Conservation (phyloP, 1,140 invertebrate species). For the Caenorhabditis brenneri region DNA sequence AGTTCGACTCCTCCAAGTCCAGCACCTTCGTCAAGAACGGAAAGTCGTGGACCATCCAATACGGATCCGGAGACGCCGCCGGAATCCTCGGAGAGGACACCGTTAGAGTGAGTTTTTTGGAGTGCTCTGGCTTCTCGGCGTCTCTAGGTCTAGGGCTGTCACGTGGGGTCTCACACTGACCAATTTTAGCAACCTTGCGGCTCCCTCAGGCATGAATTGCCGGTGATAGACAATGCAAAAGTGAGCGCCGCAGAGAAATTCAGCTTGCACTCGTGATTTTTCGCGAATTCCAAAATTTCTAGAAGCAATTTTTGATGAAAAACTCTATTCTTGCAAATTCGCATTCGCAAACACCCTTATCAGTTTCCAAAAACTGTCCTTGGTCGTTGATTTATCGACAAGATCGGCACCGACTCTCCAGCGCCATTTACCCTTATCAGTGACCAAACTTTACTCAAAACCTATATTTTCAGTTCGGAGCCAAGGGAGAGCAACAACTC, state of each 20-base stretch:
- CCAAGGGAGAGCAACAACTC: conserved; percentile 29
- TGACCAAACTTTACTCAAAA: not conserved
- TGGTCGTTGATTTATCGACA: too few species aligned
- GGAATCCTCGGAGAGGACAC: conserved; percentile 51
- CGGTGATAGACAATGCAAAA: too few species aligned
- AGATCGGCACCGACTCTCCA: not conserved
- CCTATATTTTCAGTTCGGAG: conserved; percentile 42
- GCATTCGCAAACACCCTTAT: not conserved
- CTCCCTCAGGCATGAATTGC: too few species aligned
- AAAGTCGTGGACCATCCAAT: conserved; percentile 52
- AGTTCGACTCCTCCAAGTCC: conserved; percentile 46
- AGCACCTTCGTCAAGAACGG: conserved; percentile 48
- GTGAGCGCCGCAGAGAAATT: too few species aligned
- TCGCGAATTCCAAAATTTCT: too few species aligned
- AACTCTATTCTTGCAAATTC: not conserved
- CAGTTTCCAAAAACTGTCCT: not conserved
- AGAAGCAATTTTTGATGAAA: too few species aligned
- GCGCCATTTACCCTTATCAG: not conserved
- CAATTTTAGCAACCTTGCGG: too few species aligned
- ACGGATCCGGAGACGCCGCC: conserved; percentile 45
- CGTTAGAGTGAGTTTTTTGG: conserved; percentile 41
- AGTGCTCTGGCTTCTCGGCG: too few species aligned
- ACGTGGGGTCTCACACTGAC: too few species aligned
- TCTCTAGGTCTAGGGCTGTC: too few species aligned
- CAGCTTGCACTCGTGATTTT: too few species aligned